Base-by-base conservation (phyloP, 2,888 invertebrate species). In the Dysmachus trigonus region DNA sequence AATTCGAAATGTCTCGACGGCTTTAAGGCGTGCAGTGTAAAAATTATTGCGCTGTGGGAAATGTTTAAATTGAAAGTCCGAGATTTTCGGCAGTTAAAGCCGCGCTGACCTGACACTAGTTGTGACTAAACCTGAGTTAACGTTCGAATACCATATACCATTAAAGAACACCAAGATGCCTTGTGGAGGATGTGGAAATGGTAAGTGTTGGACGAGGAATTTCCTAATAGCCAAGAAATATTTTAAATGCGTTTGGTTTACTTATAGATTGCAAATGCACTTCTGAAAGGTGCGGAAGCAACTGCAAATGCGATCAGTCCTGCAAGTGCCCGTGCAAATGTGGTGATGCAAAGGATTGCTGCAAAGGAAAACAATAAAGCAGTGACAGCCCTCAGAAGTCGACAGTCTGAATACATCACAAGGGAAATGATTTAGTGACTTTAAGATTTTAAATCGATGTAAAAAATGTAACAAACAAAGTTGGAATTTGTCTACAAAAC, bases 191-290 rank as follows among this genome's bases (percentile, higher is more conserved):
- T 62, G 62, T 27, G 62, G 62, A 62, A 62, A 62, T 62, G 62
- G 62, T 62, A 18, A 62, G 62, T 27, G 22, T n/a, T 18, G 13
- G 15, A 41, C n/a, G 6, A 47, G 47, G n/a, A 18, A 47, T 47
- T 47, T 41, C 10, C 3, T 41, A 15, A 3, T 15, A 41, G 38
- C 2, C 0, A 13, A 10, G 13, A 2, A 3, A 15, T 13, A 27
- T 62, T 18, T 10, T 62, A 10, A 7, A 22, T 62, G 7, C 10
- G 0, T 62, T 62, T 27, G 8, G 22, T 62, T 4, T 62, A 62
- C 6, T 76, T 38, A 18, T 27, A 91, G 91, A 89, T 62, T 91
- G 91, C 88, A 91, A 91, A 87, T 91, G 91, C 89, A 90, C 91
- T 8, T 76, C 89, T 8, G 89, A 90, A 31, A 91, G 91, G 77